A percentile compares a stretch with the other conserved stretches of the same genome.
Evolutionary conservation across 2,888 invertebrate genomes (phyloP).

Genomic region (Thecophora atra): DNA sequence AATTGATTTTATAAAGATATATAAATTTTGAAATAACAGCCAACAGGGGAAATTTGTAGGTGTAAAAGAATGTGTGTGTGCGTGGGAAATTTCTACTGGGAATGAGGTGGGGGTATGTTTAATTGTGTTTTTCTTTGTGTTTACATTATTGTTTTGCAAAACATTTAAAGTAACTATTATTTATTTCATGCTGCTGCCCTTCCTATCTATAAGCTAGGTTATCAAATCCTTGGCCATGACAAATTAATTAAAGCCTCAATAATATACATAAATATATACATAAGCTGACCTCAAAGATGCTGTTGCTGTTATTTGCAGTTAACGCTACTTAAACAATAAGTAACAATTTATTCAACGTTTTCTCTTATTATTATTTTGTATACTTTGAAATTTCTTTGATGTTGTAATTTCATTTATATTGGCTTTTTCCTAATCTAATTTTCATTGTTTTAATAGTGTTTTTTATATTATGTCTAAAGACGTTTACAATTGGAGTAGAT

Average conservation of each 20-base stretch:
- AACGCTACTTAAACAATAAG: constrained; percentile 23
- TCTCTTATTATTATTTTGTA: constrained; percentile 33
- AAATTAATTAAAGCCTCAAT: background rate
- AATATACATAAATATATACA: background rate
- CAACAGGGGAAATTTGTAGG: no score
- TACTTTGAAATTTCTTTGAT: constrained; percentile 20
- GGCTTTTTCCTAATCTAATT: no score
- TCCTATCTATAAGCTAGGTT: background rate
- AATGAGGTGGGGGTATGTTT: no score
- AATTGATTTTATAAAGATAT: no score
- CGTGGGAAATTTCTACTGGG: no score
- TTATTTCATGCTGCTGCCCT: no score
- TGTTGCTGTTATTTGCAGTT: background rate
- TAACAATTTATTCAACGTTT: constrained; percentile 26
- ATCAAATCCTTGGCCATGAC: background rate
- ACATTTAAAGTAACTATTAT: no score
- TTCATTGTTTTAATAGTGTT: background rate
- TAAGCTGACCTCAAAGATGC: background rate
- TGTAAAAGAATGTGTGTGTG: no score
- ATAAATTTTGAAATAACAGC: no score
- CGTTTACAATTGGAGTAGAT: constrained; percentile 20
- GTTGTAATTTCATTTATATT: background rate
- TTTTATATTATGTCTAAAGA: background rate
- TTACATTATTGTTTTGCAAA: no score
- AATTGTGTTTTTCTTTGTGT: no score